Conservation (phyloP, 64 coral and sea anemone species). For the Pocillopora verrucosa region DNA sequence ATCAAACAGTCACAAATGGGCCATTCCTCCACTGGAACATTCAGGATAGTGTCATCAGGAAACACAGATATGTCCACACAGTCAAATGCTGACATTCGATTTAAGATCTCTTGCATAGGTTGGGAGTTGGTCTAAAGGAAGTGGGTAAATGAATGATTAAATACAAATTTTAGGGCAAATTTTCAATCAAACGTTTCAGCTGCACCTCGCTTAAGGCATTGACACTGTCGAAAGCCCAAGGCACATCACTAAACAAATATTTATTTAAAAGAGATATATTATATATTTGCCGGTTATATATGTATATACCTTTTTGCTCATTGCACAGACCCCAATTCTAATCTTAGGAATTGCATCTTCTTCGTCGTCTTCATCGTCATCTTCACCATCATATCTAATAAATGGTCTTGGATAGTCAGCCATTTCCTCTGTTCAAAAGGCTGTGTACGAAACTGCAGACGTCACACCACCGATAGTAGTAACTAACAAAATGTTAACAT, state of each 20-base stretch:
- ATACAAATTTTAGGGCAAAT: not conserved
- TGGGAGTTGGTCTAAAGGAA: constrained; percentile 75
- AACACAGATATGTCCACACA: constrained; percentile 87
- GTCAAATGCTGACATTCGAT: constrained; percentile 69
- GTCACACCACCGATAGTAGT: too few species aligned
- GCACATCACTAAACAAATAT: too few species aligned
- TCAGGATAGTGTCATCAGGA: constrained; percentile 78
- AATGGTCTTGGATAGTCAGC: constrained; percentile 5
- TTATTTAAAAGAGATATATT: too few species aligned
- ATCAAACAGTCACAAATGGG: constrained; percentile 92
- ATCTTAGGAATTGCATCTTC: constrained; percentile 76
- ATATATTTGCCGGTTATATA: too few species aligned
- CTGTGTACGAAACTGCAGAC: too few species aligned
- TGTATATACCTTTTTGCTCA: constrained; percentile 81
- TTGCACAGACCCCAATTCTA: constrained; percentile 83
- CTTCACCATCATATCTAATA: constrained; percentile 6
- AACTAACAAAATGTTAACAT: too few species aligned
- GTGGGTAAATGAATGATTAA: not conserved
- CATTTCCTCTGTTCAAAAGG: constrained; percentile 1
- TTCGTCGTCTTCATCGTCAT: constrained; percentile 33
- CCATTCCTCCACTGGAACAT: constrained; percentile 87
- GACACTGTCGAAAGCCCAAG: too few species aligned
- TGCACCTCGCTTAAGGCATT: too few species aligned
- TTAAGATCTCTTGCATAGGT: constrained; percentile 94
- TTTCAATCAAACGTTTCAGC: not conserved